phyloP scores from a whole-genome alignment of 53 echinoderm and acorn worm genomes.

The Luidia sarsii region DNA sequence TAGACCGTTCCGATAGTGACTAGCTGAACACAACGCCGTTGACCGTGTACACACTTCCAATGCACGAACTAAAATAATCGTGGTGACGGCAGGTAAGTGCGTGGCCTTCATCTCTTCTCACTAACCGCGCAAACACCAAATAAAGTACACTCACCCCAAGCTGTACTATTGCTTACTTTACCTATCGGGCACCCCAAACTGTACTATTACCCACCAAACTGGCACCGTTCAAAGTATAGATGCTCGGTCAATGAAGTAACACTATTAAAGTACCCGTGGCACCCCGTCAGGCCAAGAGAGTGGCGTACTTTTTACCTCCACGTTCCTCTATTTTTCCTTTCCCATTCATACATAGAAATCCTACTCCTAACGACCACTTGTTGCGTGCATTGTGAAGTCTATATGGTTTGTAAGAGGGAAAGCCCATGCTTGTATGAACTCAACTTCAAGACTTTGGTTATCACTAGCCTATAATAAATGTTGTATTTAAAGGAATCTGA shows the following conservation, averaged over 20 bases:
- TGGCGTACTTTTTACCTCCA: slow-evolving; percentile 33
- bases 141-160: slow-evolving; percentile 58
- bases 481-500: not conserved
- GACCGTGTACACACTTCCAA: slow-evolving; percentile 21
- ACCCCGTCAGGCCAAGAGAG: slow-evolving; percentile 50
- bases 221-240: slow-evolving; percentile 44
- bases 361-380: slow-evolving; percentile 40
- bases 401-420: not conserved
- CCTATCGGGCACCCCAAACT: slow-evolving; percentile 34
- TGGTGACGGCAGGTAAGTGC: slow-evolving; percentile 28
- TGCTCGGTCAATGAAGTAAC: slow-evolving; percentile 50
- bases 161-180: slow-evolving; percentile 35
- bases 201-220: slow-evolving; percentile 44
- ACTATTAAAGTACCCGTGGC: slow-evolving; percentile 43
- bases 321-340: slow-evolving; percentile 12
- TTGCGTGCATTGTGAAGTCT: slow-evolving; percentile 24
- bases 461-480: not conserved
- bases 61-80: slow-evolving; percentile 4
- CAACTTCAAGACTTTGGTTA: slow-evolving; percentile 5
- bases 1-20: slow-evolving; percentile 28
- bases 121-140: slow-evolving; percentile 44
- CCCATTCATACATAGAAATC: slow-evolving; percentile 17
- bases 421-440: not conserved
- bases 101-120: slow-evolving; percentile 46
- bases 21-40: not conserved